Base-by-base conservation (phyloP, 30 jellyfish, hydroid and myxozoan genomes). In the Catostylus mosaicus region DNA sequence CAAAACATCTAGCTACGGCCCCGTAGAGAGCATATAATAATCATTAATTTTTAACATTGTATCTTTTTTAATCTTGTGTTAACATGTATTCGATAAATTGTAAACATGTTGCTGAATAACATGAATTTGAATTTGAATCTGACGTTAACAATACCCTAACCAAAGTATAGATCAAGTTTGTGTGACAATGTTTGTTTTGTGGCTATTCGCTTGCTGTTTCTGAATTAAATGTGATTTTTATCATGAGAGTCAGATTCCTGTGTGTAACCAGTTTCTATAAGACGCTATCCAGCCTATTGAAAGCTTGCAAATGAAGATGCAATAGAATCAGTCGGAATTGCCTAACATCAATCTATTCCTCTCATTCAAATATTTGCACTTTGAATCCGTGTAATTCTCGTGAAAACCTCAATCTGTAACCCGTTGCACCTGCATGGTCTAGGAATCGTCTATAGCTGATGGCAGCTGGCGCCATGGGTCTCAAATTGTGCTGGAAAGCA, bases 351-450 rank as follows among this genome's bases (percentile, higher is more conserved):
- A 24, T 68, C 59, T 30, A 68, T 4, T 68, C 30, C 36, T 29
- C 27, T 24, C 64, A 2, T 7, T 43, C 64, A 24, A 68, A 35
- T 68, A 37, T 68, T 68, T 68, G 64, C 59, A 16, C 80, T 6
- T 18, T 36, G 64, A 68, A 0, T 68, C n/a, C 32, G 34, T 18
- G 29, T 65, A 3, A 1, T 22, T 14, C 47, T 65, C 24, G 67
- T 59, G 71, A 27, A 4, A 4, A 59, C 18, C 38, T 4, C 11
- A 59, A 3, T 6, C 26, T 6, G n/a, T 59, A 37, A n/a, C 26
- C 38, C 6, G n/a, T 19, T 68, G 57, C 80, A 68, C 80, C 80
- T 68, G 80, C 64, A 5, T 34, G 50, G n/a, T n/a, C n/a, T n/a
- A n/a, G n/a, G n/a, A n/a, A n/a, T n/a, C n/a, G n/a, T n/a, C n/a